Percentiles rank a stretch among this genome's conserved stretches.
Conservation (phyloP, 2,888 invertebrate genomes). For the Ditula angustiorana region DNA sequence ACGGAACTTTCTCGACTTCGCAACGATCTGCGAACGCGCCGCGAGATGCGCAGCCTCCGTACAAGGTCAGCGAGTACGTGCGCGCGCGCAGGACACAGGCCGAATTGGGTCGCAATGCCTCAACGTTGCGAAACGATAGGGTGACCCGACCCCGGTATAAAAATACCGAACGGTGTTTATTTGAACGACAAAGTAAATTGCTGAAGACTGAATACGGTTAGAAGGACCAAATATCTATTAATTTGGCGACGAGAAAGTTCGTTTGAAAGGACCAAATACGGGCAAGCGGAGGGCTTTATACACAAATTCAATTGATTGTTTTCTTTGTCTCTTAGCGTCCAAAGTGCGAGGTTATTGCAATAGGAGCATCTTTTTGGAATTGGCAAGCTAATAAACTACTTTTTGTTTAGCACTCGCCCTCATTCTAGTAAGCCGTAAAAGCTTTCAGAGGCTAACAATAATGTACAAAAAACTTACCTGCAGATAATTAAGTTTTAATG, state of each 20-base stretch:
- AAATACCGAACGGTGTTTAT: constrained; percentile 4
- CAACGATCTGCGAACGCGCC: constrained; percentile 2
- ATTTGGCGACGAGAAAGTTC: constrained; percentile 2
- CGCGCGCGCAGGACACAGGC: constrained; percentile 23
- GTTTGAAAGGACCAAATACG: background rate
- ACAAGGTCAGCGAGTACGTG: constrained; percentile 49
- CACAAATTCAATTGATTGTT: too few species aligned
- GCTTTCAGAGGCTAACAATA: too few species aligned
- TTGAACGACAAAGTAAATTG: constrained; percentile 1
- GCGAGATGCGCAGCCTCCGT: constrained; percentile 46
- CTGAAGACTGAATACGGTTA: background rate
- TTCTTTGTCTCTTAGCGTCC: too few species aligned
- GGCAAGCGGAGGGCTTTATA: too few species aligned
- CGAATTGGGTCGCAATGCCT: constrained; percentile 33
- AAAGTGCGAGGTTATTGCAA: too few species aligned
- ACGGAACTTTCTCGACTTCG: constrained; percentile 19
- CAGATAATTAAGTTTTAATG: too few species aligned
- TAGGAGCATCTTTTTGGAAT: too few species aligned
- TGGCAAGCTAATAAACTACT: too few species aligned
- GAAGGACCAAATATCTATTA: constrained; percentile 3
- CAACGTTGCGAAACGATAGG: constrained; percentile 5
- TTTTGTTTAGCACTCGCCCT: too few species aligned
- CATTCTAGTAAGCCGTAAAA: too few species aligned
- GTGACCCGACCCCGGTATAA: background rate
- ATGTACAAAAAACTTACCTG: too few species aligned